Evolutionary conservation across 2,113 vertebrate species (phyloP).

Genomic region (Gracilinanus agilis): DNA sequence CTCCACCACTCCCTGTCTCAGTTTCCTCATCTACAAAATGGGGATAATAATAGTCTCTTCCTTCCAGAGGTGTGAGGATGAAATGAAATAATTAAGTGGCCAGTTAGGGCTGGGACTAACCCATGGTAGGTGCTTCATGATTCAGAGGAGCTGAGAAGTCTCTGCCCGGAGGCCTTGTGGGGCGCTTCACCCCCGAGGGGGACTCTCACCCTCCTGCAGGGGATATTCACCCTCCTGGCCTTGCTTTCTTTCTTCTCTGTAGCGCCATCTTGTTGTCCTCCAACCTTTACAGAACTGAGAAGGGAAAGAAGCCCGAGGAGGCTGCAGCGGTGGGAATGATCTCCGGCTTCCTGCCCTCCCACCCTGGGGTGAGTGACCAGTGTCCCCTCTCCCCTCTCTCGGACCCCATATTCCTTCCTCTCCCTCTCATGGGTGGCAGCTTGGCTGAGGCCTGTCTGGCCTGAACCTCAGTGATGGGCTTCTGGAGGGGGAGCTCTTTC

Average conservation of each 20-base stretch:
- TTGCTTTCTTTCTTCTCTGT: neutral
- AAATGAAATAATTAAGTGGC: neutral
- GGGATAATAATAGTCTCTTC: too few relatives aligned
- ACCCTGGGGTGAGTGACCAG: neutral
- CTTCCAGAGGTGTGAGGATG: neutral
- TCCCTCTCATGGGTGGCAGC: neutral
- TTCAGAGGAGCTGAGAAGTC: neutral
- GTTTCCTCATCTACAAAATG: neutral
- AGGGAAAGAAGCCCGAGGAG: neutral
- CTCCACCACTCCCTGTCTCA: neutral
- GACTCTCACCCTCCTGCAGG: neutral
- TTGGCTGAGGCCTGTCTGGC: neutral
- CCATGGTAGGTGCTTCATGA: neutral
- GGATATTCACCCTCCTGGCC: too few relatives aligned
- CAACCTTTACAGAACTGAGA: too few relatives aligned
- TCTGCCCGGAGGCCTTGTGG: neutral
- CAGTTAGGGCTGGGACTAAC: neutral
- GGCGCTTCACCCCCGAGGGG: neutral
- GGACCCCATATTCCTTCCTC: neutral
- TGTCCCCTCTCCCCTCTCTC: neutral
- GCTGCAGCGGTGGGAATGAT: neutral
- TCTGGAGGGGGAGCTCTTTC: neutral
- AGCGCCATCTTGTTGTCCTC: neutral
- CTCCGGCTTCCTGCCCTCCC: neutral
- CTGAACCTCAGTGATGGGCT: neutral